Evolutionary conservation across 2,888 invertebrate genomes (phyloP).

Genomic region (Amblyjoppa proteus): DNA sequence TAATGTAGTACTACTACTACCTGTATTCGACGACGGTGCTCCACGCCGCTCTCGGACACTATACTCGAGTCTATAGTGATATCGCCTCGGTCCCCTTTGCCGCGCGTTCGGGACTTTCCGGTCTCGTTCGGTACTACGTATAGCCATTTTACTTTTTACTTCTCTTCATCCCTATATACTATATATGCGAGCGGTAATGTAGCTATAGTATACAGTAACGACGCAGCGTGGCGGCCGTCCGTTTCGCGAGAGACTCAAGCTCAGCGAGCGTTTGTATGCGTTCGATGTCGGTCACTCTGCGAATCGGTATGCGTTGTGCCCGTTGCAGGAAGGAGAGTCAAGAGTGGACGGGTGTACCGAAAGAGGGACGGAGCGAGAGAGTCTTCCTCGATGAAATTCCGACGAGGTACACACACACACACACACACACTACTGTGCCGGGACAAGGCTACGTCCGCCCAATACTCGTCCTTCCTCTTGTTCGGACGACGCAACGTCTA

Average conservation of each 20-base stretch:
- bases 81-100: neutral
- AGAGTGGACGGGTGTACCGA: constrained; percentile 5
- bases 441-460: constrained; percentile 49
- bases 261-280: constrained; percentile 47
- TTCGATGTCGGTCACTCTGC: constrained; percentile 42
- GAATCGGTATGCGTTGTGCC: constrained; percentile 53
- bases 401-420: constrained; percentile 42
- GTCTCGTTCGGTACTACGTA: constrained; percentile 34
- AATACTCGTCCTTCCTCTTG: constrained; percentile 17
- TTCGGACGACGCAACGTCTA: constrained; percentile 23
- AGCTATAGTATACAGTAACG: neutral
- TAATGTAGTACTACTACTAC: constrained; percentile 37
- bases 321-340: constrained; percentile 41
- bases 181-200: neutral
- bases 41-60: constrained; percentile 10
- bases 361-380: constrained; percentile 13
- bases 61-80: constrained; percentile 7
- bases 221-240: neutral
- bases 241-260: constrained; percentile 1
- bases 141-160: neutral
- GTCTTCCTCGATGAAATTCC: constrained; percentile 64
- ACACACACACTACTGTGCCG: neutral
- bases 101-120: constrained; percentile 57
- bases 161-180: neutral
- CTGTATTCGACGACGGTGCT: constrained; percentile 53